Percentiles rank a stretch among this genome's conserved stretches.
Evolutionary conservation across 2,888 invertebrate species (phyloP).

Genomic region (Celastrina argiolus): DNA sequence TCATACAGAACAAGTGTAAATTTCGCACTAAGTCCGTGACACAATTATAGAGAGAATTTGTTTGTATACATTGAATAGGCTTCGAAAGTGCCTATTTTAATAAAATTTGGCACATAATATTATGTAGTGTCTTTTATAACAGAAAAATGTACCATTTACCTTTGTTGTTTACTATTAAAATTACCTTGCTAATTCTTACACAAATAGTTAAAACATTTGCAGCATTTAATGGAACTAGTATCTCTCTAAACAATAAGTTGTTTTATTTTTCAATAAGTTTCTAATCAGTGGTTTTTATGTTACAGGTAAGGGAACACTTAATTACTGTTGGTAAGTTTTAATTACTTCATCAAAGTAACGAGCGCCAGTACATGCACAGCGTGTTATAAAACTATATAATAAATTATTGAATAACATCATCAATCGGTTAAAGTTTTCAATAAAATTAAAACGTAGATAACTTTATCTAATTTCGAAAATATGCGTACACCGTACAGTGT

Average conservation of each 20-base stretch:
- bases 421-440: not conserved
- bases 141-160: too few relatives aligned
- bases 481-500: not conserved
- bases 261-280: not conserved
- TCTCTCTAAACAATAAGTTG: not conserved
- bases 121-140: too few relatives aligned
- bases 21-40: too few relatives aligned
- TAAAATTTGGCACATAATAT: too few relatives aligned
- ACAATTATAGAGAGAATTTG: too few relatives aligned
- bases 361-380: not conserved
- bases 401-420: not conserved
- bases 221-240: not conserved
- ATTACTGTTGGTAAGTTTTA: not conserved
- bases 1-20: too few relatives aligned
- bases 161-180: not conserved
- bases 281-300: not conserved
- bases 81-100: too few relatives aligned
- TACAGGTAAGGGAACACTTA: slow-evolving; percentile 3
- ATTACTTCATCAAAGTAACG: not conserved
- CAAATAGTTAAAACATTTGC: not conserved
- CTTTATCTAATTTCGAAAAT: not conserved
- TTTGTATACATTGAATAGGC: too few relatives aligned
- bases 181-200: not conserved
- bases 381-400: not conserved
- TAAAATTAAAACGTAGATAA: not conserved